Conservation (phyloP, 2,113 vertebrate genomes). For the Ornithorhynchus anatinus region DNA sequence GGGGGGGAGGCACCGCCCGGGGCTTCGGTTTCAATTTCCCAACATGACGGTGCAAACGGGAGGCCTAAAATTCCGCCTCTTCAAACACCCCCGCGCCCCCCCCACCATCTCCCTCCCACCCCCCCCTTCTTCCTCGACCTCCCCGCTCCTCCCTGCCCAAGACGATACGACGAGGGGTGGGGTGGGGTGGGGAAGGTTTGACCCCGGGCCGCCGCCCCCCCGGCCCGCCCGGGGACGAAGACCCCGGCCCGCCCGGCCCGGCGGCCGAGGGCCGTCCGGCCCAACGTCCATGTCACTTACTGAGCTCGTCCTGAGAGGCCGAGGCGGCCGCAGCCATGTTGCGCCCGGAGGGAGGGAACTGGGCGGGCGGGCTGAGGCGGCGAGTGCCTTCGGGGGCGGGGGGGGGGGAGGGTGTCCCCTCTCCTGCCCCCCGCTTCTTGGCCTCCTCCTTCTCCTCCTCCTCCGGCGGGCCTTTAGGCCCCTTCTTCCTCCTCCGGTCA, state of each 20-base stretch:
- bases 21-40: constrained; percentile 59
- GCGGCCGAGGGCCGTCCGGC: background rate
- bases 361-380: constrained; percentile 7
- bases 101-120: background rate
- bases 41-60: constrained; percentile 66
- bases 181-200: background rate
- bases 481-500: constrained; percentile 22
- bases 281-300: constrained; percentile 60
- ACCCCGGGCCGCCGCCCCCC: background rate
- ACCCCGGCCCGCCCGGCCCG: background rate
- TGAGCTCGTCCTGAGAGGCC: constrained; percentile 74
- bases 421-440: background rate
- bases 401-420: background rate
- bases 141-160: background rate
- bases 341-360: constrained; percentile 34
- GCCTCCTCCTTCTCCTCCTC: no score
- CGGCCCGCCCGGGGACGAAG: background rate
- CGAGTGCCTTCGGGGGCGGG: background rate
- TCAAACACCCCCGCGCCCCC: background rate
- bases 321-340: constrained; percentile 74
- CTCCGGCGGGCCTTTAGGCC: background rate
- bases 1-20: background rate
- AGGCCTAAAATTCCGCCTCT: constrained; percentile 51
- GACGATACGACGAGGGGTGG: background rate
- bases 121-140: background rate